These are phyloP conservation scores for Malurus elegans DNA, from an alignment of 2,113 vertebrate species.

Conservation along the genomic window DNA sequence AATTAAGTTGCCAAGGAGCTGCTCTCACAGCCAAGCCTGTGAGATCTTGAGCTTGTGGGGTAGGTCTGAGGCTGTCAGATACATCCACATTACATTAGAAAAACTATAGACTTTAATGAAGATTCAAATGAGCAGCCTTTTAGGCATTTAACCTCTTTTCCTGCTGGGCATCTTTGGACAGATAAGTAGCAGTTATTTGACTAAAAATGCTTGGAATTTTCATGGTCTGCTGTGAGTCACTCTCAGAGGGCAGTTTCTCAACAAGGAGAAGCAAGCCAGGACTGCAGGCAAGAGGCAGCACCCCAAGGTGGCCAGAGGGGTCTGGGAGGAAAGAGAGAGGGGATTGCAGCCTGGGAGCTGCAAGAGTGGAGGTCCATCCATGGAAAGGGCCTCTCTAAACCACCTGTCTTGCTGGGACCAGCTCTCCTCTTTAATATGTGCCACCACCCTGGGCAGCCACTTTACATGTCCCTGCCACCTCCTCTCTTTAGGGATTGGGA, in stretches of 20 bases:
- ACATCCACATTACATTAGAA: background rate
- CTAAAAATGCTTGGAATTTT: background rate
- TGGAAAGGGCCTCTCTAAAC: background rate
- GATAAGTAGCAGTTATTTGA: background rate
- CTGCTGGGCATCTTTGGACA: background rate
- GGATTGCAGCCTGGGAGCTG: background rate
- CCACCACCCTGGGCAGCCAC: fast-evolving
- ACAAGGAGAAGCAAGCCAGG: background rate
- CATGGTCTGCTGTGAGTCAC: fast-evolving
- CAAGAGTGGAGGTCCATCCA: background rate
- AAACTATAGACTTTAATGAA: background rate
- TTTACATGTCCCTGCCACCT: background rate
- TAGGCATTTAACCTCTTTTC: background rate
- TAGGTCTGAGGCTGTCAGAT: background rate
- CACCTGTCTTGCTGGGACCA: background rate
- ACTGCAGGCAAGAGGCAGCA: background rate
- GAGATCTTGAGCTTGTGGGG: background rate
- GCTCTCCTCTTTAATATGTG: background rate
- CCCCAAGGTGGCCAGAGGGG: background rate
- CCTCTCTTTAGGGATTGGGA: background rate
- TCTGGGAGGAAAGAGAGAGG: background rate
- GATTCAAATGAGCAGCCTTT: background rate
- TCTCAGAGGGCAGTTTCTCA: background rate
- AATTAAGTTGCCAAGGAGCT: slow-evolving; percentile 31
- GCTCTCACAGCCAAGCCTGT: background rate